phyloP scores from a whole-genome alignment of 2,888 invertebrate genomes.

The Ectobius pallidus region DNA sequence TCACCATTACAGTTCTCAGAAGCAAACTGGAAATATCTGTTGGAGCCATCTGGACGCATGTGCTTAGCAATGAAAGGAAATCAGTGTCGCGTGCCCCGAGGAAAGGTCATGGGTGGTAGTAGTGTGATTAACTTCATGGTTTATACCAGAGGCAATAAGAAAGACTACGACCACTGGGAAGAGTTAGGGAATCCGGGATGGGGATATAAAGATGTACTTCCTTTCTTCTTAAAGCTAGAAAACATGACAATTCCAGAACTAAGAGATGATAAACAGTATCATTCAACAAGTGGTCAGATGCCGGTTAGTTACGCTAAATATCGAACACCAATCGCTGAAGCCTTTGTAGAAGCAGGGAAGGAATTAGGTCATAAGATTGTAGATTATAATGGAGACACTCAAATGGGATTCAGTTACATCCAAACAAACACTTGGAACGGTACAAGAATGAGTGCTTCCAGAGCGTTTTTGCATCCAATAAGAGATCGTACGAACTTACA shows the following conservation, averaged over 20 bases:
- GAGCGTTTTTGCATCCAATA: conserved; percentile 45
- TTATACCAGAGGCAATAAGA: conserved; percentile 50
- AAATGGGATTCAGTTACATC: conserved; percentile 52
- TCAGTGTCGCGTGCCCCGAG: conserved; percentile 43
- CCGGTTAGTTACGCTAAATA: conserved; percentile 48
- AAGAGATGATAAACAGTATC: conserved; percentile 47
- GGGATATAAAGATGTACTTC: conserved; percentile 46
- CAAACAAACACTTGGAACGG: conserved; percentile 54
- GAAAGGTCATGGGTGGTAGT: conserved; percentile 55
- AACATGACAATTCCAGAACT: conserved; percentile 47
- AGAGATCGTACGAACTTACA: conserved; percentile 46
- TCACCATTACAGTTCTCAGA: background rate
- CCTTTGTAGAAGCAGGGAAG: conserved; percentile 48
- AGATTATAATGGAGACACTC: conserved; percentile 52
- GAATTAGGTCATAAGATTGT: conserved; percentile 47
- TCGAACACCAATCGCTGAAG: conserved; percentile 47
- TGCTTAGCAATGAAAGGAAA: conserved; percentile 1
- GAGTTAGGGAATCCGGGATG: conserved; percentile 45
- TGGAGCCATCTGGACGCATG: background rate
- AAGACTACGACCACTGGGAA: conserved; percentile 42
- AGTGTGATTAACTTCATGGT: conserved; percentile 56
- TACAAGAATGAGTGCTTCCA: conserved; percentile 43
- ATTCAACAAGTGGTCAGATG: conserved; percentile 45
- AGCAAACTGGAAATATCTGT: conserved; percentile 21
- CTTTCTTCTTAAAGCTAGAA: conserved; percentile 51